These are phyloP conservation scores for Drosophila lacicola DNA, from an alignment of 2,888 invertebrate genomes.

Conservation along the genomic window DNA sequence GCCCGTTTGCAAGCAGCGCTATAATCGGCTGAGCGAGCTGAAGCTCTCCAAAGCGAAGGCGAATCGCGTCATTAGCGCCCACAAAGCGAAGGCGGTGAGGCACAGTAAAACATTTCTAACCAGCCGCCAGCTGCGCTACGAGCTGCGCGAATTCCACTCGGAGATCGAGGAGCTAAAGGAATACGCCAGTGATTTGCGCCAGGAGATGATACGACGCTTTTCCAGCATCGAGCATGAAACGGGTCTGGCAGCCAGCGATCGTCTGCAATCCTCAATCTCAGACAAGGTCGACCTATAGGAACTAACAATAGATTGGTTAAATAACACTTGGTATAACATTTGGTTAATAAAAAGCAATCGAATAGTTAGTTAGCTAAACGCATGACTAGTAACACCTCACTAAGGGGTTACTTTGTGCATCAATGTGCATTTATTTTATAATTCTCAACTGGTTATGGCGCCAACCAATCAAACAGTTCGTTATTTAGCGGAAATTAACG, in stretches of 20 bases:
- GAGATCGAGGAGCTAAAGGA: slow-evolving; percentile 42
- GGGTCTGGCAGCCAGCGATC: not conserved
- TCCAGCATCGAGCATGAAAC: not conserved
- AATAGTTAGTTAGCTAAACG: not conserved
- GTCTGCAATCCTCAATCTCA: not conserved
- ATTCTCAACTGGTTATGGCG: not conserved
- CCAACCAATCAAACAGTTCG: too few relatives aligned
- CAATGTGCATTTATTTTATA: not conserved
- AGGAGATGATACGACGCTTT: slow-evolving; percentile 29
- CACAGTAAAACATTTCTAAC: slow-evolving; percentile 6
- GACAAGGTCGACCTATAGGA: not conserved
- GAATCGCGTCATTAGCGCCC: slow-evolving; percentile 7
- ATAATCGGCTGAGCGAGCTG: not conserved
- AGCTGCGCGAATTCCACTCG: slow-evolving; percentile 31
- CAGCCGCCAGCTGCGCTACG: slow-evolving; percentile 1
- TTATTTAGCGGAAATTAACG: too few relatives aligned
- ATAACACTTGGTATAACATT: not conserved
- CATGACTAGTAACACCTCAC: too few relatives aligned
- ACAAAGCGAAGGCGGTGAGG: slow-evolving; percentile 5
- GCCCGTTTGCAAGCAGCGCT: slow-evolving; percentile 39
- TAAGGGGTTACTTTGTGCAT: too few relatives aligned
- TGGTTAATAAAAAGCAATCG: not conserved
- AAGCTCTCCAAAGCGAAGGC: slow-evolving; percentile 40
- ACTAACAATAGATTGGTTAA: not conserved
- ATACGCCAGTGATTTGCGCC: slow-evolving; percentile 35